These are phyloP conservation scores for Crotalus horridus DNA, from an alignment of 2,113 vertebrate species.

Conservation along the genomic window DNA sequence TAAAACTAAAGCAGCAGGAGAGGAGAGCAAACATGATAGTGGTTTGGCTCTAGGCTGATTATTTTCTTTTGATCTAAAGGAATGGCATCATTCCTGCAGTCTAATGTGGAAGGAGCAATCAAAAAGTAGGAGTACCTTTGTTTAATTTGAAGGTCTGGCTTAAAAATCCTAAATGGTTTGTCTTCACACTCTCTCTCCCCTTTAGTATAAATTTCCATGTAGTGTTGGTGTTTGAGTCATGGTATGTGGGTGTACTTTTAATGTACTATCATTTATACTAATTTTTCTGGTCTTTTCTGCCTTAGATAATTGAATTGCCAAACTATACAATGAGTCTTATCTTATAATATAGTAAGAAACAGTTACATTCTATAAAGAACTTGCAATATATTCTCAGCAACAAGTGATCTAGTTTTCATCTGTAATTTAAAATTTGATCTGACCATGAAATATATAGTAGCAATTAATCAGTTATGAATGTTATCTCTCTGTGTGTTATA, in stretches of 20 bases:
- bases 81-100: conserved; percentile 54
- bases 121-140: conserved; percentile 21
- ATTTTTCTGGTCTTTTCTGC: not conserved
- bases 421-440: not conserved
- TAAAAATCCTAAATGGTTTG: not conserved
- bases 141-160: conserved; percentile 17
- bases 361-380: not conserved
- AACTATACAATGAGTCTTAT: conserved; percentile 2
- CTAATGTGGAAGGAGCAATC: conserved; percentile 33
- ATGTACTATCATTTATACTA: not conserved
- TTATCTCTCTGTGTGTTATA: not conserved
- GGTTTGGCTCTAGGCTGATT: conserved; percentile 61
- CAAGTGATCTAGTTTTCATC: not conserved
- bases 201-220: not conserved
- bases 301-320: not conserved
- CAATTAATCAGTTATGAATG: not conserved
- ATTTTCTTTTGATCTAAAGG: conserved; percentile 67
- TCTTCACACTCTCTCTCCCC: not conserved
- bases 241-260: not conserved
- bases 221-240: not conserved
- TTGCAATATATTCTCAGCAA: not conserved
- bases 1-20: conserved; percentile 62
- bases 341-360: not conserved
- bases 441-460: not conserved
- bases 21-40: conserved; percentile 61